Conservation (phyloP, 2,113 vertebrate genomes). For the Fregetta grallaria region DNA sequence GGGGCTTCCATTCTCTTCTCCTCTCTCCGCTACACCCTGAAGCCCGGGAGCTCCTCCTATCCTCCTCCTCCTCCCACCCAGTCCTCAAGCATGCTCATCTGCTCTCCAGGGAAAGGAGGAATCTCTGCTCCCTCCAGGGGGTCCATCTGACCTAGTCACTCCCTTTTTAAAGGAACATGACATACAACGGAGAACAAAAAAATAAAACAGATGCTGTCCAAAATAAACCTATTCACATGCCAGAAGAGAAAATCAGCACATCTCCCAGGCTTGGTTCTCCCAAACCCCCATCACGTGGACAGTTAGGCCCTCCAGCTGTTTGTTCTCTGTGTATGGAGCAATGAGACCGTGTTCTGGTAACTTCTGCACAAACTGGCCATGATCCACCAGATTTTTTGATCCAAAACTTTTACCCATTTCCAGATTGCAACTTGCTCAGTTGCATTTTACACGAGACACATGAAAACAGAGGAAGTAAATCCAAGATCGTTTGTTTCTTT, state of each 20-base stretch:
- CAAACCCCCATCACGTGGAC: not conserved
- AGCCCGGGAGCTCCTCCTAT: not conserved
- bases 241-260: constrained; percentile 54
- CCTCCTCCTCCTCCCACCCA: constrained; percentile 20
- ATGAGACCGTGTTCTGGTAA: constrained; percentile 10
- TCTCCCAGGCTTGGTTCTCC: constrained; percentile 40
- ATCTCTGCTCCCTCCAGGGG: constrained; percentile 54
- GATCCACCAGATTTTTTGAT: constrained; percentile 23
- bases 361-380: constrained; percentile 33
- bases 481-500: not conserved
- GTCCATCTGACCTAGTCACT: constrained; percentile 60
- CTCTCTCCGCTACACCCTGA: not conserved
- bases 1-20: not conserved
- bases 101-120: constrained; percentile 64
- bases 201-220: constrained; percentile 61
- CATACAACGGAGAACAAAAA: constrained; percentile 28
- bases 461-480: not conserved
- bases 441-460: not conserved
- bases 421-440: constrained; percentile 20
- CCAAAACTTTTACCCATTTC: constrained; percentile 40
- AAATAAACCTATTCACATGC: constrained; percentile 56
- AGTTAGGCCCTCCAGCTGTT: constrained; percentile 50
- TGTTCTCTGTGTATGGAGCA: constrained; percentile 27
- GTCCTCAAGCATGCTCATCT: constrained; percentile 55
- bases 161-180: constrained; percentile 48